Evolutionary conservation across 2,888 invertebrate genomes (phyloP), one percentile per base, ranked within the genome.

Genomic region (Drosophila setosimentum): DNA sequence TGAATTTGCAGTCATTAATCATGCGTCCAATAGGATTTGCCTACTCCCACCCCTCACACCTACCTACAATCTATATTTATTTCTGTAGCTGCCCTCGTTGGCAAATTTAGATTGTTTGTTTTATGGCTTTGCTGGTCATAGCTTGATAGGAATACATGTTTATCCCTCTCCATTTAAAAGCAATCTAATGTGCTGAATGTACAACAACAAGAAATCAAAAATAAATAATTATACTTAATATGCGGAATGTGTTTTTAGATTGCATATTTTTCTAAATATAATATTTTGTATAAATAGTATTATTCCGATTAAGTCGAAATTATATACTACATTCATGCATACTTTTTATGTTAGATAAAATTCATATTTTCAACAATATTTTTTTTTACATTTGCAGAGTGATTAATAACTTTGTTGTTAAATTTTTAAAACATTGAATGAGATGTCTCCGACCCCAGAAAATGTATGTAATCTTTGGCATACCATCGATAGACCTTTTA

Each of bases 1-100:
- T 81, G 89, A 88, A 87, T 91, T 82, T 82, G 80, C 83, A 73
- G 78, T 83, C 91, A 89, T 89, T 88, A 91, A 89, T 89, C 90
- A 91, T 89, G 74, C 78, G 75, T 70, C 86, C 88, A 89, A 87
- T 89, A 89, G 86, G 76, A 90, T 74, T 76, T 73, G 70, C 58
- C 67, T 65, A 45, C 40, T 7, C 32, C 35, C 35, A 13, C 24
- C 37, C 45, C 24, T 16, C 32, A 33, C 61, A 27, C 16, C 16
- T 16, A 16, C 16, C 68, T 35, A 24, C 33, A 42, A 30, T 37
- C n/a, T 27, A 24, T 21, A 73, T 59, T 24, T 30, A 21, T 21
- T 62, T 45, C 54, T 42, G 45, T 53, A 32, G 60, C 54, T 30
- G 33, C 40, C 35, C 32, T 32, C 30, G 53, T 21, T 63, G 48